phyloP scores from a whole-genome alignment of 2,797 vertebrate genomes.

The Chlorospingus semifuscus region DNA sequence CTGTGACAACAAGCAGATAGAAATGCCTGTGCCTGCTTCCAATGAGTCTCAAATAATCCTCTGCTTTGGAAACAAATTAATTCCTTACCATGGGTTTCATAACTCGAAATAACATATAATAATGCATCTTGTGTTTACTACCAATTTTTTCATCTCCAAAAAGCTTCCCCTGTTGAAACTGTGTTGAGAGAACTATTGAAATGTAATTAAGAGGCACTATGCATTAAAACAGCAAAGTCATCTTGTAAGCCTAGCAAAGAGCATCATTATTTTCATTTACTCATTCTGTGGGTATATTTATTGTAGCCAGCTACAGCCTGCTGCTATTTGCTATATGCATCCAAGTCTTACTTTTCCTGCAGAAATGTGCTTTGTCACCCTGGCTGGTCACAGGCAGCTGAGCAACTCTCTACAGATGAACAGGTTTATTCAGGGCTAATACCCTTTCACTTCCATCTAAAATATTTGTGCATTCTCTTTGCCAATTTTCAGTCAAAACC shows the following conservation, averaged over 20 bases:
- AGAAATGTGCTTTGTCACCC: conserved; percentile 29
- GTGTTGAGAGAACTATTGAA: neutral
- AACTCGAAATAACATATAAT: neutral
- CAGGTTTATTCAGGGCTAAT: neutral
- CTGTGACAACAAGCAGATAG: neutral
- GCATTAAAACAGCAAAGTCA: neutral
- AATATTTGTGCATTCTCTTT: neutral
- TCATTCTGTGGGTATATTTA: neutral
- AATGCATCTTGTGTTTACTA: neutral
- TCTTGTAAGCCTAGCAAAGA: neutral
- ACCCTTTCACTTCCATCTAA: neutral
- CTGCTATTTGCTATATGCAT: neutral
- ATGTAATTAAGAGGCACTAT: neutral
- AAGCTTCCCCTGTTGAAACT: neutral
- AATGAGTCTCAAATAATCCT: neutral
- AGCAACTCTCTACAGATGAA: neutral
- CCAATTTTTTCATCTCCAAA: neutral
- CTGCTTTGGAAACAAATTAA: neutral
- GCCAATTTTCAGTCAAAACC: neutral
- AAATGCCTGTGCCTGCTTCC: neutral
- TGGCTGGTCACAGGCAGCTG: neutral
- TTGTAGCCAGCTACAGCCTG: neutral
- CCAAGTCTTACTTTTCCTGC: neutral
- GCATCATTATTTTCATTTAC: neutral
- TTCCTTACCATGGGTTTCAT: neutral